These are phyloP conservation scores for Eutolmus rufibarbis DNA, from an alignment of 2,888 invertebrate species.

Conservation along the genomic window DNA sequence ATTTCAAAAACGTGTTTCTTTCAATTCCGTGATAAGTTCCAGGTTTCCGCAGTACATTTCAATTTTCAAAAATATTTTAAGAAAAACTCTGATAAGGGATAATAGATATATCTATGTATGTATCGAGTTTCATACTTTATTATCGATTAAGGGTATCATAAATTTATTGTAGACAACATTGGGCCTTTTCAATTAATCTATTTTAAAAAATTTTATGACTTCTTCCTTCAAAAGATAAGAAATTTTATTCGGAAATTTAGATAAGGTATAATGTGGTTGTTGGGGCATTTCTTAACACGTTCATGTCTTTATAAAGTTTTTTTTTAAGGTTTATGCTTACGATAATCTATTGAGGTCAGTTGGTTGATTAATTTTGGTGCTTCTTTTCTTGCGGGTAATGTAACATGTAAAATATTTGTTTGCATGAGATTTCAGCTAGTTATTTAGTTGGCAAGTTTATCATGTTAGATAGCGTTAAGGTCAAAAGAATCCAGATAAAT, in stretches of 20 bases:
- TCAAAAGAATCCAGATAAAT: neutral
- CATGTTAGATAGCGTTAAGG: neutral
- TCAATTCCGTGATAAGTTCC: neutral
- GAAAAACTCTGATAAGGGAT: neutral
- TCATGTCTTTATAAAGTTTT: neutral
- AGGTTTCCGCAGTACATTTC: neutral
- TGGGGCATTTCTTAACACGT: neutral
- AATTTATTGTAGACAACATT: neutral
- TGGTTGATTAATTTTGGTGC: neutral
- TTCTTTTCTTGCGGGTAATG: neutral
- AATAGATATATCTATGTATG: neutral
- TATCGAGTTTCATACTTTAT: neutral
- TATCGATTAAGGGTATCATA: neutral
- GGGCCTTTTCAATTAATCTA: neutral
- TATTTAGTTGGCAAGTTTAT: neutral
- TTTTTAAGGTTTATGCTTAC: neutral
- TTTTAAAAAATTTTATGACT: neutral
- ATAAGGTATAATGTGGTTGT: neutral
- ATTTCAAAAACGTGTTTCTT: neutral
- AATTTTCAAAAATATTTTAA: neutral
- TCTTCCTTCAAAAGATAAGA: neutral
- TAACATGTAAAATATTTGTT: neutral
- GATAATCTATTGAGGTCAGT: neutral
- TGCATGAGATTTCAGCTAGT: neutral
- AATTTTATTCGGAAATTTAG: neutral